Base-by-base conservation (phyloP, 2,888 invertebrate genomes). In the Brassicogethes aeneus region DNA sequence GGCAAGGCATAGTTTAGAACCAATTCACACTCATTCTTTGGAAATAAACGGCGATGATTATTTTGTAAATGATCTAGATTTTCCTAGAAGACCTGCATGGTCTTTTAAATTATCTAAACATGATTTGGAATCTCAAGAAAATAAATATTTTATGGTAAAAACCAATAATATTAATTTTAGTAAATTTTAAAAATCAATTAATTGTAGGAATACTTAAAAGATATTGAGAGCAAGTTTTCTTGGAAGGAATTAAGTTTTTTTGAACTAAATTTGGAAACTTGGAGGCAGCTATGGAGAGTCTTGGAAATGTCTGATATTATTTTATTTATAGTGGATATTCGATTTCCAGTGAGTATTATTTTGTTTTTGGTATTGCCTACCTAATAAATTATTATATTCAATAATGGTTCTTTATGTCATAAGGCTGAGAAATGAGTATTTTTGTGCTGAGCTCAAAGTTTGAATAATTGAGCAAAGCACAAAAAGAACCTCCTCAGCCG, bases 241-340 rank as follows among this genome's bases (percentile, higher is more conserved):
- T 72, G 75, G 59, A 72, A 76, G 43, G 75, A 81, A 2, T 69
- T 93, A 47, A 90, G 92, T 36, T 86, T 89, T 57, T 93, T 92
- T 65, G 95, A 96, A 64, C 65, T 94, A 44, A 96, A 96, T 70
- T 68, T 96, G 52, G 95, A 96, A 70, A 95, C 95, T 0, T 96
- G 95, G 95, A 70, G 95, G 10, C 96, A 96, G 57, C 65, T 96
- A 46, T 96, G 96, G 96, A 71, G 96, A 31, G 95, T 96, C 0
- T 61, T 93, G 3, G 96, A 96, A 67, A 89, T 94, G 79, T 91
- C 93, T 0, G 95, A 96, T 59, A 72, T 96, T 16, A 62, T 95
- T 10, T 70, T 96, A 8, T 75, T 91, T 5, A 87, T 96, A 45
- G 86, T 89, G 0, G 96, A 96, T 64, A 85, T 92, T 35, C 74